Conservation (phyloP, 2,113 vertebrate genomes). For the Danionella cerebrum region DNA sequence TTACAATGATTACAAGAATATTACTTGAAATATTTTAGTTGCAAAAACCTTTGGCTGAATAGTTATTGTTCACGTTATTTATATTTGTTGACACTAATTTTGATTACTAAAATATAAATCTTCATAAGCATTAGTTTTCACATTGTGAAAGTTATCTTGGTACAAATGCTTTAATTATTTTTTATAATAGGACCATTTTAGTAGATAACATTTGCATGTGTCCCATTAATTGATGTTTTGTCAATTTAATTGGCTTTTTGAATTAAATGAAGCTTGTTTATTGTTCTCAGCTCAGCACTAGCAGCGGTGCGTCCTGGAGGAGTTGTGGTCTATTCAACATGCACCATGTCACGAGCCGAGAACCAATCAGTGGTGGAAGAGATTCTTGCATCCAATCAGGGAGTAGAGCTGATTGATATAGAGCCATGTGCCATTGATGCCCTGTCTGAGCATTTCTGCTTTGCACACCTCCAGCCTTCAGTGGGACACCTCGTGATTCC, state of each 20-base stretch:
- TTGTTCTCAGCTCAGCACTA: slow-evolving; percentile 75
- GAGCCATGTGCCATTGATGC: slow-evolving; percentile 60
- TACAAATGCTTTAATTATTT: too few species aligned
- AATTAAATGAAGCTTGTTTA: too few species aligned
- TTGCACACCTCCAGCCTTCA: slow-evolving; percentile 51
- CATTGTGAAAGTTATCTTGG: too few species aligned
- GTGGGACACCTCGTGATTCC: slow-evolving; percentile 82
- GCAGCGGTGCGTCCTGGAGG: slow-evolving; percentile 81
- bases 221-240: neutral
- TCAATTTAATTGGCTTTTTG: too few species aligned
- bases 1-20: too few species aligned
- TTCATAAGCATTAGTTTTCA: too few species aligned
- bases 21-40: too few species aligned
- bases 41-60: too few species aligned
- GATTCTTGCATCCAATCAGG: slow-evolving; percentile 63
- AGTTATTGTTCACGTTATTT: too few species aligned
- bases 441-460: slow-evolving; percentile 70
- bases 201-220: neutral
- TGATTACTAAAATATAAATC: too few species aligned
- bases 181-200: neutral
- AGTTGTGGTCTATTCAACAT: slow-evolving; percentile 84
- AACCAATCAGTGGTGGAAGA: slow-evolving; percentile 76
- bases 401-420: slow-evolving; percentile 69
- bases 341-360: slow-evolving; percentile 84
- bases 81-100: neutral